Evolutionary conservation across 1,140 invertebrate species (phyloP).

Genomic region (Drosophila bocqueti): DNA sequence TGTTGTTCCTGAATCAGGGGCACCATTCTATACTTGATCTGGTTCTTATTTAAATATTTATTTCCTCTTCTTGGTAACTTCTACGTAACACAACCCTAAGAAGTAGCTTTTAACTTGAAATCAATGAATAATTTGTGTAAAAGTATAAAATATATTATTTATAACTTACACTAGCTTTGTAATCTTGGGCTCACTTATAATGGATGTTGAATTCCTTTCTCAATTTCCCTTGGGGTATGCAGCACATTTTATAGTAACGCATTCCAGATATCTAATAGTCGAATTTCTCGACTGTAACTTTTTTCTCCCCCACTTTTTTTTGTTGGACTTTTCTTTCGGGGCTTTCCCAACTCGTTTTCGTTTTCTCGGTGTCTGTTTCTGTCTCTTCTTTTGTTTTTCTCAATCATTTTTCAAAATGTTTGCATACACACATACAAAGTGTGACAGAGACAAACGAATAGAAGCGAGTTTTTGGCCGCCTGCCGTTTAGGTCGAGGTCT

Average conservation of each 20-base stretch:
- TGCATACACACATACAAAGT: constrained; percentile 20
- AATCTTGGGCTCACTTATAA: background rate
- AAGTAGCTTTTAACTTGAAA: background rate
- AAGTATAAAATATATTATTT: background rate
- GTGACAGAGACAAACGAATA: constrained; percentile 2
- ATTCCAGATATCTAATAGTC: background rate
- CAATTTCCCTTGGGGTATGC: no score
- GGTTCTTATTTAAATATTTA: background rate
- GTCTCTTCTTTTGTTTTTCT: constrained; percentile 54
- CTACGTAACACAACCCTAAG: no score
- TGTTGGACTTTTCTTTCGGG: constrained; percentile 14
- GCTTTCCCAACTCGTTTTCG: constrained; percentile 38
- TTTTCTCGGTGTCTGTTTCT: constrained; percentile 28
- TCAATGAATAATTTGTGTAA: background rate
- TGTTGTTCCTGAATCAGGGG: constrained; percentile 3
- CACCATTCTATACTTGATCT: constrained; percentile 2
- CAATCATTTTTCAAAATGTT: constrained; percentile 64
- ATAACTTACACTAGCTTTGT: background rate
- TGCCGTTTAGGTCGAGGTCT: constrained; percentile 80
- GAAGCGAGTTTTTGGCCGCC: constrained; percentile 67
- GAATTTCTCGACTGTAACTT: background rate
- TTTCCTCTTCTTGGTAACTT: background rate
- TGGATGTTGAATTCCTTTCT: background rate
- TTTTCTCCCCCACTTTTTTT: constrained; percentile 3
- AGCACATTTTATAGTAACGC: background rate